phyloP scores from a whole-genome alignment of 2,113 vertebrate species.

The Leuciscus idus region DNA sequence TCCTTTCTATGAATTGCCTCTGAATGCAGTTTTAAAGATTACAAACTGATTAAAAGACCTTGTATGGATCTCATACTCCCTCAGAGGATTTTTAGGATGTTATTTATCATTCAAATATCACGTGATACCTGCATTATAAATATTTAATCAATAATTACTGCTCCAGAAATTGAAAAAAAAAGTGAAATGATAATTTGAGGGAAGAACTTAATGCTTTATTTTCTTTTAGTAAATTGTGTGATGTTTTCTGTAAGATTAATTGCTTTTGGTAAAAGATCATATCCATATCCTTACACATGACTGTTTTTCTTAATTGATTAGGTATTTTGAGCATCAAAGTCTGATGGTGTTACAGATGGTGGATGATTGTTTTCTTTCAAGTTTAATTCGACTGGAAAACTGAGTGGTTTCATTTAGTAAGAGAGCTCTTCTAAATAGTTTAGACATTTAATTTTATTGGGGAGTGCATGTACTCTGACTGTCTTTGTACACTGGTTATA shows the following conservation, averaged over 20 bases:
- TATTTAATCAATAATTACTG: neutral
- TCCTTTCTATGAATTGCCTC: conserved; percentile 7
- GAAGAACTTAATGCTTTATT: conserved; percentile 12
- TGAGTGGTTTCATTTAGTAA: conserved; percentile 5
- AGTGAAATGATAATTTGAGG: neutral
- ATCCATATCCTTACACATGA: neutral
- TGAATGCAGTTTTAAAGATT: neutral
- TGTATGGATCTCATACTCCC: neutral
- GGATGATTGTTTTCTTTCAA: conserved; percentile 14
- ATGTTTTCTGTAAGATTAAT: neutral
- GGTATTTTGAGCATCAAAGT: conserved; percentile 18
- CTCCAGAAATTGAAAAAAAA: neutral
- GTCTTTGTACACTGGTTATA: conserved; percentile 87
- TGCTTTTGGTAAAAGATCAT: neutral
- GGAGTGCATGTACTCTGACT: conserved; percentile 63
- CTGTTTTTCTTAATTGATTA: neutral
- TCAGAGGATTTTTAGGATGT: neutral
- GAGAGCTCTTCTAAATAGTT: conserved; percentile 17
- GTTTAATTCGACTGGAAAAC: conserved; percentile 18
- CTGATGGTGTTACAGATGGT: conserved; percentile 1
- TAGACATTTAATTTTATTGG: conserved; percentile 39
- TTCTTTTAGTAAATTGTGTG: neutral
- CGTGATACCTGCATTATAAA: conserved; percentile 9
- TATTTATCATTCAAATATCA: conserved; percentile 19
- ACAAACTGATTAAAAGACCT: neutral